Percentiles rank a stretch among this genome's conserved stretches.
phyloP scores from a whole-genome alignment of 2,888 invertebrate genomes.

The Ypsolopha sequella region DNA sequence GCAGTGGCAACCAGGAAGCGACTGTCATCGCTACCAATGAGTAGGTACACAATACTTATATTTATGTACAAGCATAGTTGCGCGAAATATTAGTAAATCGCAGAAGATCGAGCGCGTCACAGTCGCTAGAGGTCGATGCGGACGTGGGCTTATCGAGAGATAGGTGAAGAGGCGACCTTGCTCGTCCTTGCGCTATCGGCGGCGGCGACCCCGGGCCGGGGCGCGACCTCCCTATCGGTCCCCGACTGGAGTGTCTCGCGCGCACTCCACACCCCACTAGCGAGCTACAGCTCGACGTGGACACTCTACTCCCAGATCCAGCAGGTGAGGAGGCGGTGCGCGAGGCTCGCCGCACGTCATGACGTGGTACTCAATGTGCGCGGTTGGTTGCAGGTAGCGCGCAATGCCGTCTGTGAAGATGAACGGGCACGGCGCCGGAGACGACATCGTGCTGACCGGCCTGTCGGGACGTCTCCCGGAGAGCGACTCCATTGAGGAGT shows the following conservation, averaged over 20 bases:
- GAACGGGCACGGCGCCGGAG: slow-evolving; percentile 46
- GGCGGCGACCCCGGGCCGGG: slow-evolving; percentile 44
- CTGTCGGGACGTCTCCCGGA: slow-evolving; percentile 93
- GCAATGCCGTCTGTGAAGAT: slow-evolving; percentile 47
- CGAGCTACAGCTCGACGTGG: slow-evolving; percentile 3
- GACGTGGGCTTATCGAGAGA: slow-evolving; percentile 7
- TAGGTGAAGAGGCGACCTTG: slow-evolving; percentile 42
- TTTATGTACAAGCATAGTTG: no score
- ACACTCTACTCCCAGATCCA: slow-evolving; percentile 4
- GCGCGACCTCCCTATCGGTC: slow-evolving; percentile 12
- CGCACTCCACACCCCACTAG: slow-evolving; percentile 13
- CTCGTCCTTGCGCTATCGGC: slow-evolving; percentile 46
- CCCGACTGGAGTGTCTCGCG: background rate
- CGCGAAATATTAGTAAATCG: background rate
- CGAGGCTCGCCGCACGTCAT: slow-evolving; percentile 8
- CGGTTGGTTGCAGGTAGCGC: slow-evolving; percentile 30
- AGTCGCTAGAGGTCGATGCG: slow-evolving; percentile 1
- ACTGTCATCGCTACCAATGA: no score
- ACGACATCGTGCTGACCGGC: slow-evolving; percentile 86
- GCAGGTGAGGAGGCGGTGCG: background rate
- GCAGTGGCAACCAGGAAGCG: no score
- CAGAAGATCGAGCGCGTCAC: background rate
- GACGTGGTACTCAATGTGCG: slow-evolving; percentile 7
- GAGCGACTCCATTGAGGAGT: slow-evolving; percentile 91
- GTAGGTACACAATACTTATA: no score